A percentile compares a stretch with the other conserved stretches of the same genome.
phyloP scores from a whole-genome alignment of 2,113 vertebrate species.

The Bos javanicus region DNA sequence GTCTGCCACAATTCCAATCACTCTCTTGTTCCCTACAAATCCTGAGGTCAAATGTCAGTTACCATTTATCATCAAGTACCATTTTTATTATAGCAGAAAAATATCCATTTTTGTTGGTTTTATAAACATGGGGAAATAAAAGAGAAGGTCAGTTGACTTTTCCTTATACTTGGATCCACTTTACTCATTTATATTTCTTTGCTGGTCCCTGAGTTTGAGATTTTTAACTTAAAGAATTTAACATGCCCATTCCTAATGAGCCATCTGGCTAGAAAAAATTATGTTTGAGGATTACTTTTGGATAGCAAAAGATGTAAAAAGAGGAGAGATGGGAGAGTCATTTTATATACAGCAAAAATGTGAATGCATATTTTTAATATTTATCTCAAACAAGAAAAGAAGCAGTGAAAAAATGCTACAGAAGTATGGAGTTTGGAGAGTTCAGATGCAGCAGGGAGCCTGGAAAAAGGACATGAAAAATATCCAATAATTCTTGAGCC shows the following conservation, averaged over 20 bases:
- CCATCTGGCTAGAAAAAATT: not conserved
- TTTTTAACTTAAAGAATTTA: conserved; percentile 7
- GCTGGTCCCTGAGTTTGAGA: not conserved
- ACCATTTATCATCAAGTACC: not conserved
- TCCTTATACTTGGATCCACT: not conserved
- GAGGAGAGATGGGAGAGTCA: not conserved
- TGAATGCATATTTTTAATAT: not conserved
- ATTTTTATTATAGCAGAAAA: not conserved
- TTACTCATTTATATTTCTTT: not conserved
- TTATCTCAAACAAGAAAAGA: not conserved
- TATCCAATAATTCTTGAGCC: not conserved
- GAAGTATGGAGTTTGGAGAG: no score
- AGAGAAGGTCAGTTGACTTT: not conserved
- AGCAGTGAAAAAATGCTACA: not conserved
- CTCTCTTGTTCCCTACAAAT: not conserved
- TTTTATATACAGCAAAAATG: not conserved
- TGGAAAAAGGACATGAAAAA: not conserved
- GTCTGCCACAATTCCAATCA: not conserved
- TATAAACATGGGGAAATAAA: not conserved
- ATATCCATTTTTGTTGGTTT: not conserved
- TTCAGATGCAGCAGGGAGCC: rapidly evolving
- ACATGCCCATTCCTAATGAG: not conserved
- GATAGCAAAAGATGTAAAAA: not conserved
- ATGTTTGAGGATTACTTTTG: not conserved
- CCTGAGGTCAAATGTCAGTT: not conserved